Base-by-base conservation (phyloP, 2,888 invertebrate species). In the Aleiodes testaceus region DNA sequence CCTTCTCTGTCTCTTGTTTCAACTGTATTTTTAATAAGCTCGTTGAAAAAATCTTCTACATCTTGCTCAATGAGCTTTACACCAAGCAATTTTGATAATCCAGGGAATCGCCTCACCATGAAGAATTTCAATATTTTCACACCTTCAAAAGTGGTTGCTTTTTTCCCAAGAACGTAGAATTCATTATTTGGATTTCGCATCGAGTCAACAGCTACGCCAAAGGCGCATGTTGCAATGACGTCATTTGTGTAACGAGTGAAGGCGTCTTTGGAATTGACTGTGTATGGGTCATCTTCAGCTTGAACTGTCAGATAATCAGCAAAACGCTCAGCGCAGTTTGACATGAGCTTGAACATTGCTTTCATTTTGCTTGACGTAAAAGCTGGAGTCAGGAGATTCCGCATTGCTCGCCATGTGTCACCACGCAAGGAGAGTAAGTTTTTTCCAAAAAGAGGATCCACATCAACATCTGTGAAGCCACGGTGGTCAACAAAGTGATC, bases 291-390 rank as follows among this genome's bases (percentile, higher is more conserved):
- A 2, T 22, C 12, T 5, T 20, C 6, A 11, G 61, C 65, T 49
- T 77, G 77, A 12, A 78, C 68, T 1, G 49, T 14, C 16, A 77
- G 50, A 36, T 59, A 77, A 3, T 79, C 69, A 11, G 77, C 75
- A 64, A 83, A 81, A 50, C 80, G 80, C 42, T 72, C 74, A 26
- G 84, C 84, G 52, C 83, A 83, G 50, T 82, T 84, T 0, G 76
- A 75, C 65, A 90, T 89, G 36, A 89, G 86, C 0, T 88, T 88
- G 78, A 89, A 84, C 89, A 91, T 89, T 11, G 82, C 79, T 50
- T 88, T 87, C 89, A 90, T 90, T 81, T 90, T 91, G 64, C 89
- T 89, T 3, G 89, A 86, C 0, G 91, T 91, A 80, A 90, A 91
- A 0, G 90, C 89, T 1, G 90, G 91, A 52, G 89, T 90, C 14